Conservation (phyloP, 2,113 vertebrate species). For the Aix galericulata region DNA sequence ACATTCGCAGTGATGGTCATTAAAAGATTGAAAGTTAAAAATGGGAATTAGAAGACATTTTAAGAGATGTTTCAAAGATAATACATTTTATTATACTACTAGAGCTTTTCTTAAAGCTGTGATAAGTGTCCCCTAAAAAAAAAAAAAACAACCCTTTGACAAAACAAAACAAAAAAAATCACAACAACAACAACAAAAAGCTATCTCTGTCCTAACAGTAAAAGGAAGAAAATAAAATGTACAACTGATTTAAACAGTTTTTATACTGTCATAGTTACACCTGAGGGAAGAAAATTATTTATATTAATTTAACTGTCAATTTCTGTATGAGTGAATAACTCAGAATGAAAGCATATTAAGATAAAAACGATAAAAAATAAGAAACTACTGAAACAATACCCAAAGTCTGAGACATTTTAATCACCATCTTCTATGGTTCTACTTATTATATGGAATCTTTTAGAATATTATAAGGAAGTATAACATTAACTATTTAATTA, state of each 20-base stretch:
- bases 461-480: not conserved
- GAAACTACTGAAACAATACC: not conserved
- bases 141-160: not conserved
- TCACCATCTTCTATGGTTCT: not conserved
- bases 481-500: not conserved
- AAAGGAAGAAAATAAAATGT: not conserved
- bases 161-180: not conserved
- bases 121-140: constrained; percentile 13
- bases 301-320: not conserved
- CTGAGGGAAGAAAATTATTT: not conserved
- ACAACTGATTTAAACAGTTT: constrained; percentile 24
- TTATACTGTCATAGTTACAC: constrained; percentile 31
- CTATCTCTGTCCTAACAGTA: not conserved
- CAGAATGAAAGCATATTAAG: constrained; percentile 30
- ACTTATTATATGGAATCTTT: not conserved
- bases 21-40: constrained; percentile 34
- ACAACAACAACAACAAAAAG: not conserved
- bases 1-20: constrained; percentile 18
- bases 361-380: constrained; percentile 44
- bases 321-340: constrained; percentile 50
- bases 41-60: constrained; percentile 49
- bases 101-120: not conserved
- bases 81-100: constrained; percentile 48
- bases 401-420: not conserved
- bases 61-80: constrained; percentile 56